Evolutionary conservation across 1,140 invertebrate genomes (phyloP), one percentile per base, ranked within the genome.

Genomic region (Adoxophyes honmai): DNA sequence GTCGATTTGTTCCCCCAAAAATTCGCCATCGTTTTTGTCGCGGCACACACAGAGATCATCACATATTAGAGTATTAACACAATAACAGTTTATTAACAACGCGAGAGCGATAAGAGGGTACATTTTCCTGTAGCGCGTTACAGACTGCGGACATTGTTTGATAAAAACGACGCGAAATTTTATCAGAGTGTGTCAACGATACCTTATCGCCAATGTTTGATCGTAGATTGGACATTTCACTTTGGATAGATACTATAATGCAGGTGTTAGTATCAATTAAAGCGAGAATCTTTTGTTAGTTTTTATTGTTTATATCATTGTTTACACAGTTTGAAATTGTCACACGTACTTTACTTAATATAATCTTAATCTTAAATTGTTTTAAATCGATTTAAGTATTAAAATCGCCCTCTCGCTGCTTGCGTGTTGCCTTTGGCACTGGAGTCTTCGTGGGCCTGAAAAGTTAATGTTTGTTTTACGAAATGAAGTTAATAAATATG

Each of bases 391-490:
- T 14, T 18, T 54, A n/a, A n/a, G 56, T 34, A 6, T 68, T 69
- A 84, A 63, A 87, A 86, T 35, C 88, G 68, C 44, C 75, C 74
- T 4, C 86, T 68, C 0, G 75, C 54, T 0, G 75, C 59, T 60
- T 86, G 82, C 15, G 70, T 55, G 54, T 77, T 86, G 10, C 76
- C 75, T 60, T 89, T 89, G 0, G 73, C 71, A 34, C 58, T 79
- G 7, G 82, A 81, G 42, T 89, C 88, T 60, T 89, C 88, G 59
- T 89, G 85, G 13, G 86, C 85, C 88, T 89, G 66, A 59, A 62
- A 71, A 54, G 44, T 16, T 52, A 56, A 57, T 2, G 16, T 35
- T 64, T 42, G 35, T 58, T 59, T 63, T 4, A 38, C 2, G 21
- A 28, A n/a, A n/a, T n/a, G n/a, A n/a, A n/a, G n/a, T n/a, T n/a